phyloP scores from a whole-genome alignment of 1,140 invertebrate genomes.

The Micrasema longulum region DNA sequence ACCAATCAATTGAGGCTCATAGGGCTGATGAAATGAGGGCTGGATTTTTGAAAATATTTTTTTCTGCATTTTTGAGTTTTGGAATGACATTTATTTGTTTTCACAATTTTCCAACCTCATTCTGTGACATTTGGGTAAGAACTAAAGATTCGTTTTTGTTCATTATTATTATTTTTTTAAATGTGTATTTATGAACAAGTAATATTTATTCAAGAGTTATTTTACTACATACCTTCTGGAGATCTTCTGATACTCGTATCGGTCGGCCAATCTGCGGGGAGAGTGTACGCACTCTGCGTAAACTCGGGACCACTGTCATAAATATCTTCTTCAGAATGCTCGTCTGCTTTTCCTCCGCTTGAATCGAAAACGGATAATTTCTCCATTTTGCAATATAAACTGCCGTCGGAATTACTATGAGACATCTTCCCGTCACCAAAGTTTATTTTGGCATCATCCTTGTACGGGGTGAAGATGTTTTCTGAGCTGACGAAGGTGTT shows the following conservation, averaged over 20 bases:
- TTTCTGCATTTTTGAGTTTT: too few relatives aligned
- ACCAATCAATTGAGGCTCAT: too few relatives aligned
- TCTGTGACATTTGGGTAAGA: too few relatives aligned
- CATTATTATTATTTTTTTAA: too few relatives aligned
- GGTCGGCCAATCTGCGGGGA: conserved; percentile 58
- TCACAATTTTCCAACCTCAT: too few relatives aligned
- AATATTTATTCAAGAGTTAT: too few relatives aligned
- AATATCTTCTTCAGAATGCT: conserved; percentile 45
- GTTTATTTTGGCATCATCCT: conserved; percentile 34
- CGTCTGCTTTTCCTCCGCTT: not conserved
- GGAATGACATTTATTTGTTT: too few relatives aligned
- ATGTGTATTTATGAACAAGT: too few relatives aligned
- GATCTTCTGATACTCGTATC: conserved; percentile 64
- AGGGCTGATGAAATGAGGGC: too few relatives aligned
- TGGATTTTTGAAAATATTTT: too few relatives aligned
- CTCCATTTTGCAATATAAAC: conserved; percentile 47
- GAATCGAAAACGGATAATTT: conserved; percentile 38
- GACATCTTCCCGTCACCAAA: conserved; percentile 33
- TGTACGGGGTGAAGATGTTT: conserved; percentile 36
- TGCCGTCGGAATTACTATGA: not conserved
- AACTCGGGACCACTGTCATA: conserved; percentile 46
- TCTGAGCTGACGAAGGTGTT: conserved; percentile 23
- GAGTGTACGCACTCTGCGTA: conserved; percentile 31
- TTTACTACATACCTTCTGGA: conserved; percentile 60
- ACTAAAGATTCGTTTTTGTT: too few relatives aligned